These are phyloP conservation scores for Conops quadrifasciatus DNA, from an alignment of 2,888 invertebrate genomes.

Conservation along the genomic window DNA sequence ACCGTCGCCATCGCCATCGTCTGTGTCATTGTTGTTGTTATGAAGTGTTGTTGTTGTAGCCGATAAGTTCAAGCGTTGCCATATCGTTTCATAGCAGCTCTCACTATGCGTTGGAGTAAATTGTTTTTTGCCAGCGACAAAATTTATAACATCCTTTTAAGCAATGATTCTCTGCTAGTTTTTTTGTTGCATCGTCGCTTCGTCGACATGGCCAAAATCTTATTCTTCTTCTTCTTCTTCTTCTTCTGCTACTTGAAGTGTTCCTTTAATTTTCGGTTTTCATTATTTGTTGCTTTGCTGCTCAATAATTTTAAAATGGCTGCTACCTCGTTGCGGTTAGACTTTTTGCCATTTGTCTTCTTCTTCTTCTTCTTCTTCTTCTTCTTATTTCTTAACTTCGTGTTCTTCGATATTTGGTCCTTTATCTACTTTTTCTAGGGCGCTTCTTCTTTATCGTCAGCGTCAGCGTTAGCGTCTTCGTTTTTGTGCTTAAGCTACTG, in stretches of 20 bases:
- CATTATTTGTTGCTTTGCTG: slow-evolving; percentile 36
- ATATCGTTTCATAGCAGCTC: not conserved
- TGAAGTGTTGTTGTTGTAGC: not conserved
- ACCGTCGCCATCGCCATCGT: not conserved
- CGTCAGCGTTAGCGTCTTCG: too few species aligned
- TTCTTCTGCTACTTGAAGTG: not conserved
- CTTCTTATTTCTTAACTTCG: not conserved
- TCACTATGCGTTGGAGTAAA: slow-evolving; percentile 55
- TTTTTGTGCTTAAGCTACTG: slow-evolving; percentile 3
- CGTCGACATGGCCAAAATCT: not conserved
- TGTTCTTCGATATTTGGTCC: not conserved
- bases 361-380: not conserved
- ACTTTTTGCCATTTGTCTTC: not conserved
- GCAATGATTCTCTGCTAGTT: slow-evolving; percentile 36
- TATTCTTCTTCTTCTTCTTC: slow-evolving; percentile 13
- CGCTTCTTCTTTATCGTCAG: not conserved
- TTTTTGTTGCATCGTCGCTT: too few species aligned
- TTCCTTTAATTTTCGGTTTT: slow-evolving; percentile 23
- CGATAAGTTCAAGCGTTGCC: not conserved
- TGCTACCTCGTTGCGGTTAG: not conserved
- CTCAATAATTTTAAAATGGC: slow-evolving; percentile 35
- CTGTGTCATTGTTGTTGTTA: not conserved
- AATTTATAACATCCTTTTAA: slow-evolving; percentile 58
- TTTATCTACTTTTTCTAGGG: not conserved
- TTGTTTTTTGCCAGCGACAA: slow-evolving; percentile 51